Evolutionary conservation across 2,797 vertebrate species (phyloP), one percentile per base, ranked within the genome.

Genomic region (Nannoperca obscura): DNA sequence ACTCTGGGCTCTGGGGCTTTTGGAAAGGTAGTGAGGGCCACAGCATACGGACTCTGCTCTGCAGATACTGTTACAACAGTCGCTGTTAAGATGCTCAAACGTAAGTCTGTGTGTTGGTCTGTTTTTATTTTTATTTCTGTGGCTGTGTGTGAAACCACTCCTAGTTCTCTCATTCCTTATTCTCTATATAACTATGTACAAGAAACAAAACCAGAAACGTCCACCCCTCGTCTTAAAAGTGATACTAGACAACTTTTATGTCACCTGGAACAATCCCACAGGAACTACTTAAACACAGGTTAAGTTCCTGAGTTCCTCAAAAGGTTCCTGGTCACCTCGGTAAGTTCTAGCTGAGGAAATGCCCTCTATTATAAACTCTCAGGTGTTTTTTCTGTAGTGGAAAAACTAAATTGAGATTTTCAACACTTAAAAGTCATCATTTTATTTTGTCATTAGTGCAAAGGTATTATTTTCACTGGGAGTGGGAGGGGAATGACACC

Each of bases 71-170:
- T 97, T 15, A 96, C 97, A 78, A 98, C 97, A 0, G 97, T 99
- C 0, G 98, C 98, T 5, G 98, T 99, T 30, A 99, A 99, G 94
- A 99, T 99, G 97, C 92, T 99, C 38, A 99, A 99, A 88, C 96
- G 98, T 99, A 93, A 96, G 98, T 90, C 13, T 80, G 32, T 91
- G 19, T 78, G 19, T 19, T 9, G 54, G 8, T 82, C 38, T 74
- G 44, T 15, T 44, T 74, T 7, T 55, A 9, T 38, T 2, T 46
- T 6, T 55, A 4, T 68, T 2, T 52, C 32, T 59, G 27, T 40
- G 15, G 19, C 14, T 40, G 11, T 62, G 44, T 53, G 19, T 1
- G 1, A 75, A 61, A 47, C 14, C 5, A 47, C 13, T 13, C 9
- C 2, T 22, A 13, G 2, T n/a, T 52, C 2, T 11, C 9, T 57